phyloP scores from a whole-genome alignment of 1,140 invertebrate genomes.

The Linepithema humile region DNA sequence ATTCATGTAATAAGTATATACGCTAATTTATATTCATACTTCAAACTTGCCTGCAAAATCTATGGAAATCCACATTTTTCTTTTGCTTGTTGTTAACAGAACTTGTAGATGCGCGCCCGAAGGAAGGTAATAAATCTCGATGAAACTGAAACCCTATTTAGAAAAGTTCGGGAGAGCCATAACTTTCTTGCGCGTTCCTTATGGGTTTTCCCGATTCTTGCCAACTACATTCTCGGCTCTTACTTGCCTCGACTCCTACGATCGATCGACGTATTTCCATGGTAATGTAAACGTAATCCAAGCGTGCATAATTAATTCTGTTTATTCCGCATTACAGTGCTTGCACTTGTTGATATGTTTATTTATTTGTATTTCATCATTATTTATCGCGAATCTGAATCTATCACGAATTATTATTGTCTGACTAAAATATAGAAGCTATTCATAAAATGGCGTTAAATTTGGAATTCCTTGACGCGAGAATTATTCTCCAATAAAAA shows the following conservation, averaged over 20 bases:
- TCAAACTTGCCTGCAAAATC: neutral
- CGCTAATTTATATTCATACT: neutral
- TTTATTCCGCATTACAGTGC: neutral
- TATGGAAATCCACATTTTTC: neutral
- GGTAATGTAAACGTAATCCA: constrained; percentile 35
- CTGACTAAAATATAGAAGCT: neutral
- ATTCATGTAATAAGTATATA: neutral
- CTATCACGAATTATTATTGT: neutral
- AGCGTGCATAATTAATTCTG: constrained; percentile 37
- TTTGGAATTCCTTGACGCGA: neutral
- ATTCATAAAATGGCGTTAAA: neutral
- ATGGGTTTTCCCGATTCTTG: constrained; percentile 25
- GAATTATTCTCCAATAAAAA: neutral
- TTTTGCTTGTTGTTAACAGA: neutral
- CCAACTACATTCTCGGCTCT: neutral
- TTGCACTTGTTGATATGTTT: constrained; percentile 34
- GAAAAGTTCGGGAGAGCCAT: constrained; percentile 27
- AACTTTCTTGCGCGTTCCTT: constrained; percentile 29
- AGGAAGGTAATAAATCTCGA: constrained; percentile 29
- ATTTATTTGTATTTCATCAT: neutral
- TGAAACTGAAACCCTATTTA: constrained; percentile 28
- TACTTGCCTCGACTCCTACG: neutral
- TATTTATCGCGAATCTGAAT: neutral
- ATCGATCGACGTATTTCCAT: constrained; percentile 36
- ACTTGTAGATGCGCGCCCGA: neutral